Evolutionary conservation across 2,113 vertebrate species (phyloP).

Genomic region (Raja brachyura): DNA sequence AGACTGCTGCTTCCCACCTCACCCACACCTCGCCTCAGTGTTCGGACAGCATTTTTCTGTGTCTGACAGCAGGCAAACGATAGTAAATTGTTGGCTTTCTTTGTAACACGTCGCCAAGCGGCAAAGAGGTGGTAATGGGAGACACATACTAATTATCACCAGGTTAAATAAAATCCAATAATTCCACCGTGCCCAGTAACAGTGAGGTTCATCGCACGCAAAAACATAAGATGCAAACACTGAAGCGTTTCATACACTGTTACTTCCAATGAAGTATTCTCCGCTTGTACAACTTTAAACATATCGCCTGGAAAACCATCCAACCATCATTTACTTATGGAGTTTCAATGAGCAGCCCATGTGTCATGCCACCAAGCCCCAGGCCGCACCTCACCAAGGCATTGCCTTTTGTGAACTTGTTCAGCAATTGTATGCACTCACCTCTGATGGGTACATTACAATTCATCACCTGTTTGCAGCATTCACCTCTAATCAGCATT

Average conservation of each 20-base stretch:
- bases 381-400: background rate
- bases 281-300: background rate
- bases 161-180: background rate
- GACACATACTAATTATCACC: background rate
- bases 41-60: background rate
- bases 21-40: background rate
- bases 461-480: background rate
- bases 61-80: background rate
- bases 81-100: background rate
- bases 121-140: background rate
- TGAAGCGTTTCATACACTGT: background rate
- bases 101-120: background rate
- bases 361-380: background rate
- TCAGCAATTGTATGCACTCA: background rate
- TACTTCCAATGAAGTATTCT: background rate
- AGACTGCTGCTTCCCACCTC: background rate
- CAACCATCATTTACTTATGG: background rate
- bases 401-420: background rate
- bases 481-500: background rate
- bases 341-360: background rate
- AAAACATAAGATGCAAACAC: background rate
- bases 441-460: background rate
- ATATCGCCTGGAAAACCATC: background rate
- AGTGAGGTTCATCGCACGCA: background rate
- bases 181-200: background rate